Base-by-base conservation (phyloP, 1,140 invertebrate species). In the Pseudachorutes palmiensis region DNA sequence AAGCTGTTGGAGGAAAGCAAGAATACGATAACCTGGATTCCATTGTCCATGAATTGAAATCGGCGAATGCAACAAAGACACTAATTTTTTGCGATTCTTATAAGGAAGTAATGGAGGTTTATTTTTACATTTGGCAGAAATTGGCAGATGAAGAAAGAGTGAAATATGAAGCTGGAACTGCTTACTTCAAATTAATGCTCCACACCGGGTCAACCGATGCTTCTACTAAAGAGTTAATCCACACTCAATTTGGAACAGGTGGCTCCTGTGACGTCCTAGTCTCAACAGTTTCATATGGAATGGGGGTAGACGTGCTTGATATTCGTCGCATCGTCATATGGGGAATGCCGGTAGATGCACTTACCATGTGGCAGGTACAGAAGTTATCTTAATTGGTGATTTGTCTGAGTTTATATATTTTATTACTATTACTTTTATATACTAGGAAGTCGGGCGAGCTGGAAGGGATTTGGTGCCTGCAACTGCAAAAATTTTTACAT, bases 31-130 rank as follows among this genome's bases (percentile, higher is more conserved):
- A 12, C 12, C 24, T 55, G 12, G 51, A 12, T 16, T 55, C 24
- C 24, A 5, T 55, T 9, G 24, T 24, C 24, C 5, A 14, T 16
- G 51, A 55, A 55, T 26, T 55, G 9, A 55, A 55, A 24, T 14
- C 9, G 5, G 24, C 3, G 24, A 5, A 19, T 16, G 12, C 24
- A 55, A 14, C 12, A 16, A 55, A 55, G 24, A 55, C 51, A 5
- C 51, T 55, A 5, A 55, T 55, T 19, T 55, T 55, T 24, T 55
- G 51, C 24, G 51, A 55, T 26, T 55, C 51, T 55, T 55, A 55
- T 26, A 14, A 14, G 51, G 51, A 55, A 55, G 51, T 55, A 19
- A 26, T 5, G 3, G 51, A 12, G 12, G 51, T 55, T 55, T 55
- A 16, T 22, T 55, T 14, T 55, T 55, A 55, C 51, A 5, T 55